Evolutionary conservation across 1,140 invertebrate genomes (phyloP).

Genomic region (Trichomalopsis sarcophagae): DNA sequence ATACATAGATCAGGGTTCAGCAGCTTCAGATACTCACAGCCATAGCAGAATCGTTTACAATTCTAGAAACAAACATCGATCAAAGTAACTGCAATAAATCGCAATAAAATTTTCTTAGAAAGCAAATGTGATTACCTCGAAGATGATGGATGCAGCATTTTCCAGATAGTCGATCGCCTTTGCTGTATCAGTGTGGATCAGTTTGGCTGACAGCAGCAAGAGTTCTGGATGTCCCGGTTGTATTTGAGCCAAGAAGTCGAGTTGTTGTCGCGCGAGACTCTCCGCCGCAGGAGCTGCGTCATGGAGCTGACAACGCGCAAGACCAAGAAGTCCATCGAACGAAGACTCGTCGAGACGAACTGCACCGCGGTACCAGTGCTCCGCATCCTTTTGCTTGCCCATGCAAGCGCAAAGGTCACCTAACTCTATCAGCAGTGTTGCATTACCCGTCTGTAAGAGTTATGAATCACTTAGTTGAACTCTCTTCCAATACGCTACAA

Average conservation of each 20-base stretch:
- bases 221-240: slow-evolving; percentile 78
- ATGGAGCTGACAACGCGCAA: slow-evolving; percentile 87
- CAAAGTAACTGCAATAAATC: neutral
- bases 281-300: slow-evolving; percentile 74
- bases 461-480: neutral
- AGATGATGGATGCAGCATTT: slow-evolving; percentile 1
- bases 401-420: slow-evolving; percentile 86
- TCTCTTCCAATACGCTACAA: too few relatives aligned
- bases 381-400: slow-evolving; percentile 85
- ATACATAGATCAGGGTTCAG: slow-evolving; percentile 92
- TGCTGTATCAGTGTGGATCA: slow-evolving; percentile 59
- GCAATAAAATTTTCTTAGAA: neutral
- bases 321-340: slow-evolving; percentile 84
- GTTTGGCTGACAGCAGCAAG: slow-evolving; percentile 82
- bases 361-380: slow-evolving; percentile 85
- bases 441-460: slow-evolving; percentile 68
- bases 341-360: slow-evolving; percentile 90
- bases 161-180: slow-evolving; percentile 18
- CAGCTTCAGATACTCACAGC: slow-evolving; percentile 83
- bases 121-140: slow-evolving; percentile 6
- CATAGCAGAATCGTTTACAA: slow-evolving; percentile 77
- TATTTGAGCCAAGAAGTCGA: slow-evolving; percentile 91
- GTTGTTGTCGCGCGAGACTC: slow-evolving; percentile 86
- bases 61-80: slow-evolving; percentile 19
- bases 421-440: slow-evolving; percentile 85